Base-by-base conservation (phyloP, 2,888 invertebrate species). In the Melitaea athalia region DNA sequence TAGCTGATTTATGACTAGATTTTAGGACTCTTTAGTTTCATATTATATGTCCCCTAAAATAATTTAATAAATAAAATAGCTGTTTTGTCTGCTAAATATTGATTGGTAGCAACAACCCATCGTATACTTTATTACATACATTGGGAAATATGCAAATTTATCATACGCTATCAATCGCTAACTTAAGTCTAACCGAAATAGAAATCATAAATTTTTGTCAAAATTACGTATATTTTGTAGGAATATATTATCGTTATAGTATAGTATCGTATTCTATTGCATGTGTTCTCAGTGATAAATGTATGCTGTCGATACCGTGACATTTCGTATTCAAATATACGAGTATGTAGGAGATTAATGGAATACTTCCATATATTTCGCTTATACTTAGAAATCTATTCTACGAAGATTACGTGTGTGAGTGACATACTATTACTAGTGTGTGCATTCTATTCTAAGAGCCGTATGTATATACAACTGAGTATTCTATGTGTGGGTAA, bases 281-380 rank as follows among this genome's bases (percentile, higher is more conserved):
- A 78, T 79, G 78, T 81, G 79, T 82, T 81, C 82, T 77, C 53
- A 78, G 77, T 85, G 84, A 85, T 85, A 81, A 85, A 85, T 86
- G 81, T 77, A 73, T 78, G 73, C 69, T 75, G 60, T 62, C 68
- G 70, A 42, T 43, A 43, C 17, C 42, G 17, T 59, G 59, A 59
- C 59, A 42, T 15, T 59, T 59, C 43, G 59, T 59, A 59, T 59
- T 59, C 59, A 59, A 43, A 45, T 42, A 59, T 59, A n/a, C n/a
- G n/a, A n/a, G n/a, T n/a, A 38, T 59, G 59, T 45, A 17, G 59
- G 43, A 59, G 59, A 59, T 59, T 43, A 59, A 59, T 59, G 59
- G 59, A 59, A 59, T 59, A 14, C 59, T 42, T 59, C 43, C 43
- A 59, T 45, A 59, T 12, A 12, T 24, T 42, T 42, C 43, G 15